These are phyloP conservation scores for Fukomys damarensis DNA, from an alignment of 2,113 vertebrate genomes.

Conservation along the genomic window DNA sequence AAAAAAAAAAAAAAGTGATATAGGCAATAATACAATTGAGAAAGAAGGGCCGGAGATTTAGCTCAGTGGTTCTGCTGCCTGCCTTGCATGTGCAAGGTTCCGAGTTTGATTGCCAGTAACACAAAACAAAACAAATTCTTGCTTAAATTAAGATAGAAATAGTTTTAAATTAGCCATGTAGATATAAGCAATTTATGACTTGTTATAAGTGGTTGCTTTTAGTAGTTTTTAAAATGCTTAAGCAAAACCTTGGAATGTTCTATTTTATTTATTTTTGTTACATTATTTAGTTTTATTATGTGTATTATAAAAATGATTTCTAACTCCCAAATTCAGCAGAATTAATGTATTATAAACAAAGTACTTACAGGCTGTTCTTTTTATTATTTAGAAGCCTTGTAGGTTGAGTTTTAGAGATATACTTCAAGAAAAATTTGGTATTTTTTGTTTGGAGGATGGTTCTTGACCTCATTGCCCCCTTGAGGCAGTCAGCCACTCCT, in stretches of 20 bases:
- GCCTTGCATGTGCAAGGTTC: no score
- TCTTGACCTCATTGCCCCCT: background rate
- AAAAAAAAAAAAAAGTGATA: no score
- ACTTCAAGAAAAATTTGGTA: background rate
- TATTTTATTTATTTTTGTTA: conserved; percentile 11
- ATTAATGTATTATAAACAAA: background rate
- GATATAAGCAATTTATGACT: background rate
- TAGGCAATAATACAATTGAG: background rate
- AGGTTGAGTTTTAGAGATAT: background rate
- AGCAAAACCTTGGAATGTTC: conserved; percentile 14
- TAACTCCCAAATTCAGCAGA: background rate
- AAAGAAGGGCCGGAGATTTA: no score
- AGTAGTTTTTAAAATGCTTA: conserved; percentile 13
- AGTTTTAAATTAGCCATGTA: background rate
- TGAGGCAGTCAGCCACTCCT: background rate
- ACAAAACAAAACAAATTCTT: no score
- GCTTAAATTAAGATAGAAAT: no score
- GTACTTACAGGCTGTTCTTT: background rate
- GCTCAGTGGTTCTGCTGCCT: no score
- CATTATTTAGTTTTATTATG: background rate
- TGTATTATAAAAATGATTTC: conserved; percentile 17
- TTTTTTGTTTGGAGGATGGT: background rate
- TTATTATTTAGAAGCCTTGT: background rate
- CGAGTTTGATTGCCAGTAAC: no score
- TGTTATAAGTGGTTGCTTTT: background rate